Base-by-base conservation (phyloP, 2,888 invertebrate genomes). In the Lasioglossum malachurum region DNA sequence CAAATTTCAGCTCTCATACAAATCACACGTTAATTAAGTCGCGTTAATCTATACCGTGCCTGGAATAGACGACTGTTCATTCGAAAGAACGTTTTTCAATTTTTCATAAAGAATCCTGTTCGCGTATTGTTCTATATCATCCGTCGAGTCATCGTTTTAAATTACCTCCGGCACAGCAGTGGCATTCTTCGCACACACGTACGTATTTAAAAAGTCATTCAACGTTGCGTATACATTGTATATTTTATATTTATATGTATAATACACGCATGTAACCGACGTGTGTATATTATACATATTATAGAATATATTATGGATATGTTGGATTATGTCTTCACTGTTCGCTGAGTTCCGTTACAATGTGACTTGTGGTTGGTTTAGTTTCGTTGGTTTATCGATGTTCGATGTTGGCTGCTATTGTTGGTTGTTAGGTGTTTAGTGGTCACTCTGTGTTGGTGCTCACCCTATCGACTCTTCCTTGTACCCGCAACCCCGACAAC, bases 371-470 rank as follows among this genome's bases (percentile, higher is more conserved):
- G 94, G 94, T 95, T 94, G 93, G 94, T 94, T 93, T 94, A 94
- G 94, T 94, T 94, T 93, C 93, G 92, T 93, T 94, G 94, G 94
- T 94, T 94, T 94, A 93, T 95, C 93, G 94, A 90, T 95, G 95
- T 95, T 95, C 94, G 92, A 93, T 94, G 95, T 95, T 95, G 94
- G 93, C 93, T 95, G 94, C 93, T 95, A 92, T 93, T 95, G 95
- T 94, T 95, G 93, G 94, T 94, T 95, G 93, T 94, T 94, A 94
- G 94, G 94, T 95, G 94, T 95, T 95, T 95, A 95, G 95, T 95
- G 94, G 94, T 94, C 94, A 94, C 92, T 93, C 91, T 94, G 93
- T 94, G 92, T 94, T 94, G 93, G 93, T 94, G 93, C 92, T 92
- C 92, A 89, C 92, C 87, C 89, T 86, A 87, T 88, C 91, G 85